Evolutionary conservation across 2,113 vertebrate species (phyloP), one percentile per base, ranked within the genome.

Genomic region (Gymnobelideus leadbeateri): DNA sequence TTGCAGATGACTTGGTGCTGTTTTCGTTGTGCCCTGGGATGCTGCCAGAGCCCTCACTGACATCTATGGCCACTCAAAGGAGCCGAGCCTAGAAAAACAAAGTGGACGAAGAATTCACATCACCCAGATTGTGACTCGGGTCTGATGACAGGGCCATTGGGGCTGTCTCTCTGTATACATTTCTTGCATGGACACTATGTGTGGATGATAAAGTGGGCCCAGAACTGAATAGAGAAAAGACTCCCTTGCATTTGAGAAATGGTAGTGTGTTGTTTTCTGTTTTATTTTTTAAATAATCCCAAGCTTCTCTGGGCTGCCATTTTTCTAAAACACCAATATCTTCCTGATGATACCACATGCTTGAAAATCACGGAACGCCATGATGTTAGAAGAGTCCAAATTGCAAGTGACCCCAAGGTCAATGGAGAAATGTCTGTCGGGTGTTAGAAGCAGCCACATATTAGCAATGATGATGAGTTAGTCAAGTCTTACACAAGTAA

Each of bases 401-500:
- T 84, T 43, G 68, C 68, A 84, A 84, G n/a, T 84, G 68, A 43
- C 68, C 68, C 37, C 68, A 43, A 84, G 68, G 68, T 8, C 68
- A 43, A 3, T 43, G 19, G 68, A 84, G 68, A 84, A 84, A 84
- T 43, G n/a, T 23, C 19, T 84, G 68, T 16, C n/a, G 68, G 37
- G 68, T 84, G 68, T 84, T 84, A 43, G 37, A 84, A 84, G 37
- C 68, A 84, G 37, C 37, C n/a, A 37, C 68, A 43, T 84, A 23
- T 84, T 84, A 84, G 68, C 68, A 84, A 84, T n/a, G 68, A 84
- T 43, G 68, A 84, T 84, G 68, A 43, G 68, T 84, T 84, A 84
- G 68, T 84, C 37, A 77, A n/a, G 68, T 84, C 6, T 84, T 43
- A 43, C n/a, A 43, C 68, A 84, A 43, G 68, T 43, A 43, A 43